Percentiles rank a stretch among this genome's conserved stretches.
Conservation (phyloP, 2,113 vertebrate species). For the Poicephalus gulielmi region DNA sequence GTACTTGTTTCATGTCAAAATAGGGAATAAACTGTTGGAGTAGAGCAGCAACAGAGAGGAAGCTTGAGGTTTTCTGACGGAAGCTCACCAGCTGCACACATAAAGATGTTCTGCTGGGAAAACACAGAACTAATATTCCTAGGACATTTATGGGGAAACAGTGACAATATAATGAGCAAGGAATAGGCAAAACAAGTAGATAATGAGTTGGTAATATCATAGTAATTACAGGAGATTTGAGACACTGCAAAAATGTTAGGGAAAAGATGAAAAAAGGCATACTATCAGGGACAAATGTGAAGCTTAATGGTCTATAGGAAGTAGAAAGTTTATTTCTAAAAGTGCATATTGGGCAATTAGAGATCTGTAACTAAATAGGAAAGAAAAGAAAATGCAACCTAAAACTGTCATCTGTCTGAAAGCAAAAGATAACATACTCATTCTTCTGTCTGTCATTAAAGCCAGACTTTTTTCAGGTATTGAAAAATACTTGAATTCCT, state of each 20-base stretch:
- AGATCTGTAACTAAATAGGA: neutral
- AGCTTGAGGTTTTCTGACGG: slow-evolving; percentile 48
- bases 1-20: slow-evolving; percentile 59
- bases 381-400: neutral
- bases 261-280: slow-evolving; percentile 13
- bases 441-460: neutral
- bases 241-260: neutral
- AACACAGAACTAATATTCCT: slow-evolving; percentile 49
- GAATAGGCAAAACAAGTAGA: slow-evolving; percentile 21
- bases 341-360: neutral
- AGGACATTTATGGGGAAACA: slow-evolving; percentile 29
- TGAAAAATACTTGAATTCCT: neutral
- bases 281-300: slow-evolving; percentile 3
- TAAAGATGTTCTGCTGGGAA: slow-evolving; percentile 45
- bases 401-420: neutral
- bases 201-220: slow-evolving; percentile 28
- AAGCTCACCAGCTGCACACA: slow-evolving; percentile 59
- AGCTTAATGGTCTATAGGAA: slow-evolving; percentile 24
- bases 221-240: slow-evolving; percentile 8
- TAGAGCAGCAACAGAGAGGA: neutral
- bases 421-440: neutral
- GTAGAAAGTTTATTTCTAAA: slow-evolving; percentile 6
- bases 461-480: neutral
- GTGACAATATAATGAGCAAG: slow-evolving; percentile 23
- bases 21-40: slow-evolving; percentile 52